Base-by-base conservation (phyloP, 2,888 invertebrate genomes). In the Patella caerulea region DNA sequence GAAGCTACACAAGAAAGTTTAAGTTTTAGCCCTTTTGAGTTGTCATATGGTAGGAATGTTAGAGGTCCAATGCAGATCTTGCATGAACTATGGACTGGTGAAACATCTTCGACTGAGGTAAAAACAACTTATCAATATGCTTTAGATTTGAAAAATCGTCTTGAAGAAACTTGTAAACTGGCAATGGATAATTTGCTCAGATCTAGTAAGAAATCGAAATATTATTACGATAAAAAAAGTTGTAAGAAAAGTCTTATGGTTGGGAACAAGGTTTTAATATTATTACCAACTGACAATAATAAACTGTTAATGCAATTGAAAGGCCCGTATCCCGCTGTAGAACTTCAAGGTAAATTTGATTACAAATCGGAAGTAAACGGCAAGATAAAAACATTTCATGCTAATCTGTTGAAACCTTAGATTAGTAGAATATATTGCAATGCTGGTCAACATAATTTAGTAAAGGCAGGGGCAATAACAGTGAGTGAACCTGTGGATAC, bases 231-330 rank as follows among this genome's bases (percentile, higher is more conserved):
- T 72, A 76, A 54, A 56, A 77, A 55, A n/a, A 72, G 81, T 17
- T 59, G 53, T 19, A 54, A 65, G 0, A 75, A 80, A 69, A 55
- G 73, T 11, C 78, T 82, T 9, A 29, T 73, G 15, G 75, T 71
- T 14, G 83, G 80, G 15, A 77, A 82, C 19, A 78, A 78, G 74
- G 79, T 82, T 24, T 65, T 82, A 54, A 17, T 84, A n/a, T 70
- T 83, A 12, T 71, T 83, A 15, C 83, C 82, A 9, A 79, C 77
- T 0, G 69, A 73, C 4, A n/a, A 75, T 45, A 82, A 83, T 69
- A 82, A 83, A 69, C 73, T 83, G 19, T 65, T 74, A 45, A 76
- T 81, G 76, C 74, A 79, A 17, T n/a, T n/a, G n/a, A n/a, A n/a
- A n/a, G n/a, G n/a, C n/a, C n/a, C n/a, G n/a, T n/a, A n/a, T 71